These are phyloP conservation scores for Drosophila arizonae DNA, from an alignment of 1,140 invertebrate species.

Conservation along the genomic window DNA sequence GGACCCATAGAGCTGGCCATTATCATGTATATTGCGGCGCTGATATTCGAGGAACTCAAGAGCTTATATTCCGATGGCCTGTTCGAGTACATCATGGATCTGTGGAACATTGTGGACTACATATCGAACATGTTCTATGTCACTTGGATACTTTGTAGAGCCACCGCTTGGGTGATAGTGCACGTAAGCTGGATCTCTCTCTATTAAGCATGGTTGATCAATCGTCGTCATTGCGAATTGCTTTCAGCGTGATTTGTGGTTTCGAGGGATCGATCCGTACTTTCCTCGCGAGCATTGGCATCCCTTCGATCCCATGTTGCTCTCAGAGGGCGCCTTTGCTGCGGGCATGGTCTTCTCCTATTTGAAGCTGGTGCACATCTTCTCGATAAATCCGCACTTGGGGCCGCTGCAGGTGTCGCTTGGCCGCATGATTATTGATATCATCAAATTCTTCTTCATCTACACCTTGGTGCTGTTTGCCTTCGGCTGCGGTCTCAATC, in stretches of 20 bases:
- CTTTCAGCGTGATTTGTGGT: conserved; percentile 87
- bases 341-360: conserved; percentile 98
- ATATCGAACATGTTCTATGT: conserved; percentile 97
- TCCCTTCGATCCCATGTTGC: conserved; percentile 95
- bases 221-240: background rate
- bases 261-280: conserved; percentile 88
- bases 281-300: conserved; percentile 94
- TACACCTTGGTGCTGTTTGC: conserved; percentile 94
- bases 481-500: conserved; percentile 96
- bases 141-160: conserved; percentile 92
- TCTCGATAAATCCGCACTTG: conserved; percentile 96
- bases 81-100: conserved; percentile 94
- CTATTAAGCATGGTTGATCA: background rate
- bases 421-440: conserved; percentile 96
- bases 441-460: conserved; percentile 97
- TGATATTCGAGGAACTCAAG: conserved; percentile 94
- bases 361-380: conserved; percentile 96
- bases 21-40: conserved; percentile 92
- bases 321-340: conserved; percentile 96
- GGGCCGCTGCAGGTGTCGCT: conserved; percentile 94
- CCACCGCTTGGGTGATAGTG: conserved; percentile 89
- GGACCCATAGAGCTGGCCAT: conserved; percentile 92
- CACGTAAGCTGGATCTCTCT: conserved; percentile 84
- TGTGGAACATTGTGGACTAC: conserved; percentile 99
- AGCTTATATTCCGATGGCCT: conserved; percentile 94